Base-by-base conservation (phyloP, 2,888 invertebrate species). In the Trisateles emortualis region DNA sequence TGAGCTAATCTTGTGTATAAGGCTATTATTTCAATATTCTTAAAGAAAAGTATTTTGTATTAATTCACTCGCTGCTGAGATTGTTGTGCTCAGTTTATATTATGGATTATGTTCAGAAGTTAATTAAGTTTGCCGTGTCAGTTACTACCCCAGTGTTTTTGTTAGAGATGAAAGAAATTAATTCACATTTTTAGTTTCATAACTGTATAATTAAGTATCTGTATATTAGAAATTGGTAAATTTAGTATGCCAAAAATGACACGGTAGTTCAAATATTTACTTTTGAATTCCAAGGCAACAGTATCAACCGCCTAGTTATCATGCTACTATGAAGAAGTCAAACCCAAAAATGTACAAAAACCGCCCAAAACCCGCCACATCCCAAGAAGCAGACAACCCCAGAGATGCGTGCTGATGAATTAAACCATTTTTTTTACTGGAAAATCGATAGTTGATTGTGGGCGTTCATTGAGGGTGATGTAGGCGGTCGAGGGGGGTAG, bases 361-460 rank as follows among this genome's bases (percentile, higher is more conserved):
- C 32, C 26, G 35, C 17, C n/a, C 44, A 52, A 41, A 47, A 43
- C n/a, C 40, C 32, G 22, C 9, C 22, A 40, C 48, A 54, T 49
- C 49, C 44, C 26, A 44, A 47, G 47, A 14, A 47, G 17, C 52
- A 68, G 62, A 63, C 69, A 58, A 57, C 62, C 62, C 69, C 59
- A 56, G 60, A 65, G 70, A 72, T 64, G 62, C 65, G 64, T 67
- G 71, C 58, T 68, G 72, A 72, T 72, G 72, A 72, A 72, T 70
- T 72, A 72, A 70, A 72, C 69, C 72, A 71, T 71, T 75, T 64
- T 74, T 64, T 68, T 75, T 79, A 74, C 77, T 78, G 78, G 78
- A 88, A 88, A 90, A 89, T 90, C 88, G 89, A 90, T 90, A 90
- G 86, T 82, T 87, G 88, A 87, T 90, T 88, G 90, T 71, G 73